These are phyloP conservation scores for Sinocyclocheilus grahami DNA, from an alignment of 2,113 vertebrate genomes.

Conservation along the genomic window DNA sequence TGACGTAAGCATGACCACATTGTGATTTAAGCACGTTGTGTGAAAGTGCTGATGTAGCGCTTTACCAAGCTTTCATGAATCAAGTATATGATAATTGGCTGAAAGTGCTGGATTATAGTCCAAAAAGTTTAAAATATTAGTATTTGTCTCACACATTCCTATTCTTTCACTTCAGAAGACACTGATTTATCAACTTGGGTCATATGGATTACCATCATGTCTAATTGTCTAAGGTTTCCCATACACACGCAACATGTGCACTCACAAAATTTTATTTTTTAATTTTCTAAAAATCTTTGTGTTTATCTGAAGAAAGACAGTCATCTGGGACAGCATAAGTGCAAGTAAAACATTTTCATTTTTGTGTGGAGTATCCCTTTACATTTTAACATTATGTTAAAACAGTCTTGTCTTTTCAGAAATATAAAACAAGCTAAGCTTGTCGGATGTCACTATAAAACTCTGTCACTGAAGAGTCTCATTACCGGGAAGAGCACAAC, in stretches of 20 bases:
- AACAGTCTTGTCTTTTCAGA: not conserved
- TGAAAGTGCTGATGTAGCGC: not conserved
- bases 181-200: no score
- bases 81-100: no score
- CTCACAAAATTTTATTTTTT: no score
- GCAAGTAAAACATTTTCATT: not conserved
- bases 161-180: no score
- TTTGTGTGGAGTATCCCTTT: not conserved
- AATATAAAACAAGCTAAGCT: not conserved
- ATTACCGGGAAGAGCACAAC: conserved; percentile 85
- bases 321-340: not conserved
- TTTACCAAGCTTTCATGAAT: not conserved
- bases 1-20: not conserved
- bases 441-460: not conserved
- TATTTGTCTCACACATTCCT: no score
- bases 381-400: not conserved
- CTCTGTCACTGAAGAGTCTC: not conserved
- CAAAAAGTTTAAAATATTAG: no score
- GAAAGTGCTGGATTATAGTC: no score
- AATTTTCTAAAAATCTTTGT: no score
- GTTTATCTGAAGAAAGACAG: not conserved
- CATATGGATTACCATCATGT: no score
- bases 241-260: no score
- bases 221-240: not conserved
- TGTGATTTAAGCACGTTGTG: not conserved